These are phyloP conservation scores for Cephus sareptanus DNA, from an alignment of 2,888 invertebrate species.

Conservation along the genomic window DNA sequence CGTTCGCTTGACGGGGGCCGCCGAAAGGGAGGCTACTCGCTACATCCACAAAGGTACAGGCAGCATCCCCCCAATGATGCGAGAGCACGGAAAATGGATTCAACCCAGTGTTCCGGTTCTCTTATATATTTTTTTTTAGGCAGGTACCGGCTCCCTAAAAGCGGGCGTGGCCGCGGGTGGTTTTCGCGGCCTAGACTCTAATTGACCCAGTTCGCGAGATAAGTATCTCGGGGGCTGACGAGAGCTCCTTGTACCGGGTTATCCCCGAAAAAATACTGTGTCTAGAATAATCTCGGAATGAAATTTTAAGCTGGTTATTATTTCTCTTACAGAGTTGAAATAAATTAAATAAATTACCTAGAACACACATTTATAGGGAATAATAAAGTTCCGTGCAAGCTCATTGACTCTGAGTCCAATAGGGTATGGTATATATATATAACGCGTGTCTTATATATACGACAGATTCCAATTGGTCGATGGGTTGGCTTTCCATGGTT, in stretches of 20 bases:
- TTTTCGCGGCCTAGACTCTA: conserved; percentile 39
- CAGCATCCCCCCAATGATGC: background rate
- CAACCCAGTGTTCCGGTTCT: background rate
- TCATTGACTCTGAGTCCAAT: background rate
- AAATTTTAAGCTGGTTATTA: background rate
- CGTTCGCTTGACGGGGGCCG: background rate
- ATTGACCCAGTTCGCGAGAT: conserved; percentile 46
- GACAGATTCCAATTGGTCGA: background rate
- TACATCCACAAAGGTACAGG: background rate
- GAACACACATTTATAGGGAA: too few relatives aligned
- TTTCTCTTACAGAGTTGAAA: background rate
- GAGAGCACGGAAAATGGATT: background rate
- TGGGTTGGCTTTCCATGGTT: background rate
- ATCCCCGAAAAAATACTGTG: background rate
- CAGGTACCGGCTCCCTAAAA: conserved; percentile 28
- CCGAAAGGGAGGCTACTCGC: background rate
- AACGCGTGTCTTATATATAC: background rate
- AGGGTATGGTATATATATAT: background rate
- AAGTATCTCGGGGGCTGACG: conserved; percentile 1
- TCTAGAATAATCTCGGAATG: background rate
- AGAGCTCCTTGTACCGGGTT: background rate
- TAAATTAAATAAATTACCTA: background rate
- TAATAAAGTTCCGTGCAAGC: background rate
- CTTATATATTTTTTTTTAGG: background rate
- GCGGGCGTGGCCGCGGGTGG: conserved; percentile 35